phyloP scores from a whole-genome alignment of 2,888 invertebrate genomes.

The Therioaphis trifolii region DNA sequence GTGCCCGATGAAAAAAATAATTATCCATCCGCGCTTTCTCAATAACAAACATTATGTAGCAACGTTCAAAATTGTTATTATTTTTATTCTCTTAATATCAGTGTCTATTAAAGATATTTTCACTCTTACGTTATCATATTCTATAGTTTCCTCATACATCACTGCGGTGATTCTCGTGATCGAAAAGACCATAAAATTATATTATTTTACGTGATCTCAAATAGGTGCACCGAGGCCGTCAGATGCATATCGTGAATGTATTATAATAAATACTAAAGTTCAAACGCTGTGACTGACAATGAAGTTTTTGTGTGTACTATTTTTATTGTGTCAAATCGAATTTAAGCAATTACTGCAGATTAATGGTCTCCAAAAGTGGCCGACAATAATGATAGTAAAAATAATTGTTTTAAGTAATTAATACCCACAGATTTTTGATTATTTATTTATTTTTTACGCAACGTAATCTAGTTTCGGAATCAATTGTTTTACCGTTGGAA shows the following conservation, averaged over 20 bases:
- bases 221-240: constrained; percentile 17
- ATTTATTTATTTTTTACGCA: constrained; percentile 29
- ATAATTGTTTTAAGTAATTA: constrained; percentile 30
- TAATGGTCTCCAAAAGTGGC: neutral
- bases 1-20: too few relatives aligned
- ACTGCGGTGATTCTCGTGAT: neutral
- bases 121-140: neutral
- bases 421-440: constrained; percentile 2
- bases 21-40: neutral
- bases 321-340: neutral
- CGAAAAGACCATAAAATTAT: constrained; percentile 7
- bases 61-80: neutral
- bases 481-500: constrained; percentile 43
- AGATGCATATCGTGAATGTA: neutral
- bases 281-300: neutral
- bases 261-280: constrained; percentile 4
- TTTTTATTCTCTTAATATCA: neutral
- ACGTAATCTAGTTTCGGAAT: constrained; percentile 30
- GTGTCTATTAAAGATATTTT: neutral
- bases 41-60: neutral
- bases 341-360: neutral
- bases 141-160: too few relatives aligned
- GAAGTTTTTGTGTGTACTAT: neutral
- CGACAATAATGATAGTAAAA: too few relatives aligned
- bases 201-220: neutral